Percentiles rank a stretch among this genome's conserved stretches.
phyloP scores from a whole-genome alignment of 2,888 invertebrate species.

The Neoascia interrupta region DNA sequence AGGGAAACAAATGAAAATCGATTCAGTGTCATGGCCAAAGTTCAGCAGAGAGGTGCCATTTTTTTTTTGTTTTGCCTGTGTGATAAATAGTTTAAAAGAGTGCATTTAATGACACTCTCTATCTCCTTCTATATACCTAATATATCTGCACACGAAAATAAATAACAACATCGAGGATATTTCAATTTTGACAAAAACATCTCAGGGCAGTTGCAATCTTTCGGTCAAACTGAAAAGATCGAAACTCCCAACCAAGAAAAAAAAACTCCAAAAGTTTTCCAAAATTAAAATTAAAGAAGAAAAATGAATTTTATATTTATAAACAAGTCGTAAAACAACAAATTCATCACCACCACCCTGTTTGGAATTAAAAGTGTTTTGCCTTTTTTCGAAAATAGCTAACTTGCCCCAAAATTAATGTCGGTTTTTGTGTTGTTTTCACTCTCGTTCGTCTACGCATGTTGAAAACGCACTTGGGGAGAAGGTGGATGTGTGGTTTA shows the following conservation, averaged over 20 bases:
- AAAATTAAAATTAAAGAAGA: slow-evolving; percentile 1
- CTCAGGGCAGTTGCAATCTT: slow-evolving; percentile 57
- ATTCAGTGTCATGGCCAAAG: slow-evolving; percentile 70
- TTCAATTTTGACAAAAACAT: no score
- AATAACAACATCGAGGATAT: slow-evolving; percentile 1
- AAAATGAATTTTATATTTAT: no score
- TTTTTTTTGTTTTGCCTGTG: no score
- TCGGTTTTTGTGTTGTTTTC: slow-evolving; percentile 31
- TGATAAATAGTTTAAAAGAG: slow-evolving; percentile 13
- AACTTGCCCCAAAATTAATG: slow-evolving; percentile 28
- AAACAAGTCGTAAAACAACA: no score
- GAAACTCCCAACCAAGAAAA: not conserved
- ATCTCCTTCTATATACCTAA: slow-evolving; percentile 42
- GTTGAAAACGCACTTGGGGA: slow-evolving; percentile 54
- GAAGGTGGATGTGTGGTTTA: slow-evolving; percentile 16
- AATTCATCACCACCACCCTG: not conserved
- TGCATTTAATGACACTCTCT: slow-evolving; percentile 57
- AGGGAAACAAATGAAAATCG: slow-evolving; percentile 60
- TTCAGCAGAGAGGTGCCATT: slow-evolving; percentile 47
- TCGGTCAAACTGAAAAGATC: slow-evolving; percentile 52
- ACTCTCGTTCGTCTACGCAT: slow-evolving; percentile 56
- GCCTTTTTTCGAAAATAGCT: slow-evolving; percentile 30
- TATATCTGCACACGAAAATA: slow-evolving; percentile 19
- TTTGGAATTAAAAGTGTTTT: slow-evolving; percentile 1
- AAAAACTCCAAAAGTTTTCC: not conserved